These are phyloP conservation scores for Sebastes steindachneri DNA, from an alignment of 2,797 vertebrate genomes.

Conservation along the genomic window DNA sequence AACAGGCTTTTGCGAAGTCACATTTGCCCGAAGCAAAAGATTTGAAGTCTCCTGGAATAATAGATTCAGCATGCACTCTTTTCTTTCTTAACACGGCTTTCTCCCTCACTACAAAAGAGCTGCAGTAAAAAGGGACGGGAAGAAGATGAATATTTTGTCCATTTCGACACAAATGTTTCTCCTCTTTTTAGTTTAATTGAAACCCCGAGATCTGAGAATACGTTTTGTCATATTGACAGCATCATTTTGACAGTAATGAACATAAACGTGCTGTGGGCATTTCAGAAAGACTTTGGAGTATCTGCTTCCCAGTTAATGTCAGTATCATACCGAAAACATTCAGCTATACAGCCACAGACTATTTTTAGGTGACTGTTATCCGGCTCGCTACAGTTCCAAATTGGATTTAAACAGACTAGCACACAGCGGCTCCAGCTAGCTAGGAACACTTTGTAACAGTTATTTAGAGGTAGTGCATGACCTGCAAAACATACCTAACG, in stretches of 20 bases:
- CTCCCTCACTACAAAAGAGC: conserved; percentile 35
- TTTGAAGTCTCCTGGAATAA: conserved; percentile 72
- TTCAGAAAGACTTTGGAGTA: not conserved
- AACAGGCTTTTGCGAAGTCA: conserved; percentile 67
- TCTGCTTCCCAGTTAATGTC: not conserved
- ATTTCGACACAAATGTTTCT: conserved; percentile 16
- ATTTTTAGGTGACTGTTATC: conserved; percentile 3
- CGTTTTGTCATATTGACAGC: conserved; percentile 9
- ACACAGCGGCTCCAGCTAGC: not conserved
- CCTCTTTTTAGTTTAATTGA: not conserved
- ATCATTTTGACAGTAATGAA: conserved; percentile 18
- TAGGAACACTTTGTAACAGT: not conserved
- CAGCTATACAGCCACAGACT: not conserved
- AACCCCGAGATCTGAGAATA: not conserved
- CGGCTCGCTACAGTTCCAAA: not conserved
- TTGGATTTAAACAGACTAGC: conserved; percentile 15
- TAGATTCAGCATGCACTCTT: conserved; percentile 53
- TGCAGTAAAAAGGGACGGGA: not conserved
- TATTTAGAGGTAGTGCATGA: not conserved
- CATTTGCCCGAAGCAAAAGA: conserved; percentile 68
- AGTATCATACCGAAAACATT: not conserved
- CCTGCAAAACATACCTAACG: not conserved
- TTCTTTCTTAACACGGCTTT: conserved; percentile 27
- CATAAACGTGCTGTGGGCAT: not conserved
- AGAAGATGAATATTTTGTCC: not conserved